Evolutionary conservation across 2,888 invertebrate species (phyloP).

Genomic region (Caenorhabditis plicata): DNA sequence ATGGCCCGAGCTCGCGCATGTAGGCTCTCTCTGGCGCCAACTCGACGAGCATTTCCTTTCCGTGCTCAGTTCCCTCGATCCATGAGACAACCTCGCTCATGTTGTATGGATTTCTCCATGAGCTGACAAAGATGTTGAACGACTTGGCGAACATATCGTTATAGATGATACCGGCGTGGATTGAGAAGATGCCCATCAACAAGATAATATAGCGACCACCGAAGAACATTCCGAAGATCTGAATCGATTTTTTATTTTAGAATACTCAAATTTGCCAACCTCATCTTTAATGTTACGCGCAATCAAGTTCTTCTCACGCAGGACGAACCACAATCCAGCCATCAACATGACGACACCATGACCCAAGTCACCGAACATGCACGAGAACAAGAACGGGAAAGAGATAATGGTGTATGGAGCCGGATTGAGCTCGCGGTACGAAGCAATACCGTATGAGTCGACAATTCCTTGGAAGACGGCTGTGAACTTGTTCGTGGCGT

Average conservation of each 20-base stretch:
- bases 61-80: constrained; percentile 8
- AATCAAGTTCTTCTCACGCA: constrained; percentile 82
- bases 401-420: constrained; percentile 95
- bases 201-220: constrained; percentile 60
- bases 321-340: constrained; percentile 90
- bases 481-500: constrained; percentile 94
- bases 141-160: constrained; percentile 63
- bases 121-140: constrained; percentile 67
- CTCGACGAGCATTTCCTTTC: constrained; percentile 44
- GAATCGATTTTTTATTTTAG: background rate
- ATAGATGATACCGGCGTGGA: constrained; percentile 60
- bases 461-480: constrained; percentile 89
- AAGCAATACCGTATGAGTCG: constrained; percentile 92
- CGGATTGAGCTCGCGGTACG: constrained; percentile 93
- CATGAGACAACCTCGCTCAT: constrained; percentile 2
- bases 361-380: constrained; percentile 97
- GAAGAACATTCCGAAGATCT: constrained; percentile 55
- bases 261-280: constrained; percentile 44
- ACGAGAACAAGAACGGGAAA: constrained; percentile 93
- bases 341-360: constrained; percentile 88
- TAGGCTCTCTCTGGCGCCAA: constrained; percentile 12
- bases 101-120: constrained; percentile 63
- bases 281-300: constrained; percentile 56
- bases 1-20: constrained; percentile 55
- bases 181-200: constrained; percentile 60